phyloP scores from a whole-genome alignment of 2,113 vertebrate species.

The Pyxicephalus adspersus region DNA sequence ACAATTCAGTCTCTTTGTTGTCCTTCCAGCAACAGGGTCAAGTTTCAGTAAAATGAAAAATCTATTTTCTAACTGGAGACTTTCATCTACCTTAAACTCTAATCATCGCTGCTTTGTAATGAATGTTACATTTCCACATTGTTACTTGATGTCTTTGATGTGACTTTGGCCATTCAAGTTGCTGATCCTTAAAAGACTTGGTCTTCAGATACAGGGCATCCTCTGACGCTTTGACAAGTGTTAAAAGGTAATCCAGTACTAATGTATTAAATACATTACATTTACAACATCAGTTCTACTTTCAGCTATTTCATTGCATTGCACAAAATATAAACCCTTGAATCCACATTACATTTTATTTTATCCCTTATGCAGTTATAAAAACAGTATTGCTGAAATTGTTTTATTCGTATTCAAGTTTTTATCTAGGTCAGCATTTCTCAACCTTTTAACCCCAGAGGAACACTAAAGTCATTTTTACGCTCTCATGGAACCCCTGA shows the following conservation, averaged over 20 bases:
- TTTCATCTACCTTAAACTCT: slow-evolving; percentile 56
- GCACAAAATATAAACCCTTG: background rate
- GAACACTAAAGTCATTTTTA: no score
- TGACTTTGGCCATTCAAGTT: background rate
- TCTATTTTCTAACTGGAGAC: background rate
- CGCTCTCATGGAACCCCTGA: no score
- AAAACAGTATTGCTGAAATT: no score
- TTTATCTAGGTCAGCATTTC: no score
- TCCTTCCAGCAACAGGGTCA: slow-evolving; percentile 32
- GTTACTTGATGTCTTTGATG: slow-evolving; percentile 55
- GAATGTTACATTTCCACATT: slow-evolving; percentile 57
- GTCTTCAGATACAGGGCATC: slow-evolving; percentile 11
- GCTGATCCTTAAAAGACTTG: slow-evolving; percentile 45
- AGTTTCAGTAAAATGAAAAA: slow-evolving; percentile 34
- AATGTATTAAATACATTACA: background rate
- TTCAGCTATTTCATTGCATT: slow-evolving; percentile 4
- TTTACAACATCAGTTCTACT: background rate
- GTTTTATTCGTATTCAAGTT: no score
- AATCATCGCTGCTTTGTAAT: slow-evolving; percentile 40
- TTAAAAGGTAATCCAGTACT: slow-evolving; percentile 28
- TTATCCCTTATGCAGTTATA: no score
- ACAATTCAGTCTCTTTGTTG: slow-evolving; percentile 46
- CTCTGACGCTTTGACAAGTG: slow-evolving; percentile 30
- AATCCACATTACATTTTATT: no score
- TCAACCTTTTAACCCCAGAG: no score